phyloP scores from a whole-genome alignment of 2,113 vertebrate genomes.

The Xiphorhynchus elegans region DNA sequence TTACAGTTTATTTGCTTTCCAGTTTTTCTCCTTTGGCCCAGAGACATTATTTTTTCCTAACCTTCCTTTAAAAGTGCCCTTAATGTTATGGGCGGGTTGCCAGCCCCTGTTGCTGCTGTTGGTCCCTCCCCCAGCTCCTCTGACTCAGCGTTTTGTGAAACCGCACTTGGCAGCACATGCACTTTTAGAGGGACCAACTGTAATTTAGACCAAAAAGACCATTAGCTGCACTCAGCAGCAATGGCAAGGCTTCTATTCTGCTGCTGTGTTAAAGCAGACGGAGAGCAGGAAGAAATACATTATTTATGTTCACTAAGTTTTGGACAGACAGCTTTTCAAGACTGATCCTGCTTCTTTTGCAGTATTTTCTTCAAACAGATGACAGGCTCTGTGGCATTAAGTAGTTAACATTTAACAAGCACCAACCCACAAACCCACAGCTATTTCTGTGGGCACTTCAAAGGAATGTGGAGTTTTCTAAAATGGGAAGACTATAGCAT shows the following conservation, averaged over 20 bases:
- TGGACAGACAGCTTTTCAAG: neutral
- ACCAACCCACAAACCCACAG: neutral
- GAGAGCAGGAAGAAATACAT: slow-evolving; percentile 25
- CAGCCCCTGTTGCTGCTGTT: neutral
- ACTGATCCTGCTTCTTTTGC: neutral
- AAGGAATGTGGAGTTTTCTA: slow-evolving; percentile 22
- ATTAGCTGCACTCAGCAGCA: slow-evolving; percentile 48
- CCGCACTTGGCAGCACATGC: slow-evolving; percentile 49
- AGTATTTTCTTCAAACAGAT: neutral
- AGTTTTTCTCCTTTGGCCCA: neutral
- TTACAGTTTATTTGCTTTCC: neutral
- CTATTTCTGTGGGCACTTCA: neutral
- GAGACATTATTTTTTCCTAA: neutral
- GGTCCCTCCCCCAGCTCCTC: neutral
- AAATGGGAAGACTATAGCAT: neutral
- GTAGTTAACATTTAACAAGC: neutral
- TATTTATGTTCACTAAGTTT: slow-evolving; percentile 12
- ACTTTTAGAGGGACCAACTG: slow-evolving; percentile 44
- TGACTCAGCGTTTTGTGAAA: slow-evolving; percentile 54
- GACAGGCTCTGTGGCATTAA: neutral
- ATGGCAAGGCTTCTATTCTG: slow-evolving; percentile 2
- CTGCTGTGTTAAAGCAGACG: neutral
- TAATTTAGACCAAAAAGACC: slow-evolving; percentile 50
- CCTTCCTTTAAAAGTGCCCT: neutral
- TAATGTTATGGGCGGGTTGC: neutral